Percentiles rank a stretch among this genome's conserved stretches.
These are phyloP conservation scores for Idaea aversata DNA, from an alignment of 2,888 invertebrate species.

Conservation along the genomic window DNA sequence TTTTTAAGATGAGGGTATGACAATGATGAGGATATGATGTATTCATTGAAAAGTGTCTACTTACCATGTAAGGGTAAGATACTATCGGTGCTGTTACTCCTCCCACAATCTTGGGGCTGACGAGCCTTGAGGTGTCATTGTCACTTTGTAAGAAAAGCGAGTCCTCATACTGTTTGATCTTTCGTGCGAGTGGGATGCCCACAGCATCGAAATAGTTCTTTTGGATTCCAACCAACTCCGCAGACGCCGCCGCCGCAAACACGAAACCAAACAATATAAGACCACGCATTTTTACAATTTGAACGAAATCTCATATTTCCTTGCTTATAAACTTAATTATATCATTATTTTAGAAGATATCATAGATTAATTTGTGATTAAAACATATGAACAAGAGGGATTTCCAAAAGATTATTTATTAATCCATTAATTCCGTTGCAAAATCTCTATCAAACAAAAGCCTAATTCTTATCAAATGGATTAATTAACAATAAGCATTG, in stretches of 20 bases:
- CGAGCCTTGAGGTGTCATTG: neutral
- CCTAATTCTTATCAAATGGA: too few relatives aligned
- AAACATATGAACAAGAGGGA: neutral
- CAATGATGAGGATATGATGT: too few relatives aligned
- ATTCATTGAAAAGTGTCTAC: too few relatives aligned
- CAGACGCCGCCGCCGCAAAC: conserved; percentile 19
- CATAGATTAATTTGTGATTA: neutral
- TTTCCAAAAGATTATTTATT: neutral
- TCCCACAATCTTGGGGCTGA: conserved; percentile 45
- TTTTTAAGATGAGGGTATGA: too few relatives aligned
- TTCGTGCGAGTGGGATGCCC: conserved; percentile 11
- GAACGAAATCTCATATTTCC: neutral
- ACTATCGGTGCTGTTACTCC: conserved; percentile 42
- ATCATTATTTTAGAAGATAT: neutral
- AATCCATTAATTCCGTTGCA: neutral
- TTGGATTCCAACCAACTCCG: conserved; percentile 14
- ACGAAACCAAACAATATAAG: conserved; percentile 14
- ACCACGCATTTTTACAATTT: neutral
- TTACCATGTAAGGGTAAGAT: conserved; percentile 49
- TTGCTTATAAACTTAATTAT: neutral
- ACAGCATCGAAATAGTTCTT: conserved; percentile 16
- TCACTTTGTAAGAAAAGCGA: conserved; percentile 2
- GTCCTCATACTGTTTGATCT: conserved; percentile 10
- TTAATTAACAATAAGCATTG: neutral
- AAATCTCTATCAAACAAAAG: neutral